Conservation (phyloP, 2,113 vertebrate genomes). For the Larimichthys crocea region DNA sequence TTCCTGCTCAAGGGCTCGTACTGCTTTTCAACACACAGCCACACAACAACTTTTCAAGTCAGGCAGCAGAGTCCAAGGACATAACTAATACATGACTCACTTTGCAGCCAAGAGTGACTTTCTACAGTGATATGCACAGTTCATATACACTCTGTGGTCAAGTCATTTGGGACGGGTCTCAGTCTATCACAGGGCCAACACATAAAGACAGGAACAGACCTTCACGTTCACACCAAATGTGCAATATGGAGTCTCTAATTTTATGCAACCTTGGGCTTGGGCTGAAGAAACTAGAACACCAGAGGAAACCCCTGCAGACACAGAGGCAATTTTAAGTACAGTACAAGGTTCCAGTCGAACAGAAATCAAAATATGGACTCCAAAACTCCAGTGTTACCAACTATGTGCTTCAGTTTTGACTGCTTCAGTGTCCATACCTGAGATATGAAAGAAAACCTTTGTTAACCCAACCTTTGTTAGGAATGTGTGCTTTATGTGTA, state of each 20-base stretch:
- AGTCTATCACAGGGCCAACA: not conserved
- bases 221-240: not conserved
- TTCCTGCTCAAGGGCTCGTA: constrained; percentile 37
- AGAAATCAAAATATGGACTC: not conserved
- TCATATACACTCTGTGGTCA: not conserved
- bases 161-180: not conserved
- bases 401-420: not conserved
- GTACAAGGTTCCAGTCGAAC: not conserved
- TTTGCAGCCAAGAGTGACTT: constrained; percentile 3
- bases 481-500: not conserved
- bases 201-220: not conserved
- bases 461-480: no score
- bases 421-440: no score
- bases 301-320: not conserved
- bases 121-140: constrained; percentile 3
- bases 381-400: not conserved
- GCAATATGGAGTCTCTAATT: not conserved
- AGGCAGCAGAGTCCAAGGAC: constrained; percentile 20
- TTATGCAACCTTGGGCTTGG: no score
- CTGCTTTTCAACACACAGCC: constrained; percentile 23
- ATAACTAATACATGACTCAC: constrained; percentile 30
- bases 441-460: not conserved
- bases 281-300: not conserved
- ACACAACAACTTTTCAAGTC: constrained; percentile 27
- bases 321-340: not conserved